Evolutionary conservation across 92 coral and sea anemone species (phyloP).

Genomic region (Metridium senile): DNA sequence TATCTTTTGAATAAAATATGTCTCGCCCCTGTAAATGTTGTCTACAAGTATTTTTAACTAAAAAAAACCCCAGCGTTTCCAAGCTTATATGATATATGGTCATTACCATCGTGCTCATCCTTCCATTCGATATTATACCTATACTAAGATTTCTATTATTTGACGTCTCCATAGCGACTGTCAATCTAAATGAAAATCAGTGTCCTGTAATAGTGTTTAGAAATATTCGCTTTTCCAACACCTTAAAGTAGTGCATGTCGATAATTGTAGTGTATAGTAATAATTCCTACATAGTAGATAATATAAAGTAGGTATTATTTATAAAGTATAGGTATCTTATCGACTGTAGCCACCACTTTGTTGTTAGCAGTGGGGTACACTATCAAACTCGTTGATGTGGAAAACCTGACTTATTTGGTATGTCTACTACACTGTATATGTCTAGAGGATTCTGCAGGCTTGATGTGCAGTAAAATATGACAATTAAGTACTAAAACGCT

Average conservation of each 20-base stretch:
- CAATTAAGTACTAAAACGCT: not conserved
- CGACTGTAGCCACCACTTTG: no score
- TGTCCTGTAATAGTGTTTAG: not conserved
- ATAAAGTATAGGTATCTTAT: no score
- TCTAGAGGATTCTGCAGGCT: not conserved
- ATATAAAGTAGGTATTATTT: no score
- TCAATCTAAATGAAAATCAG: not conserved
- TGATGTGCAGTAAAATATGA: not conserved
- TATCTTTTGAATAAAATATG: no score
- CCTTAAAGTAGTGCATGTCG: no score
- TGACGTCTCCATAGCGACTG: not conserved
- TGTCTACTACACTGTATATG: not conserved
- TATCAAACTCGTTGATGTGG: not conserved
- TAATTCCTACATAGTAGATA: not conserved
- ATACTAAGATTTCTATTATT: no score
- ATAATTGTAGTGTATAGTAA: not conserved
- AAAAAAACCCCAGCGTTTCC: no score
- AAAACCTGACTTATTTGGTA: not conserved
- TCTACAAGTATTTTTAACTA: no score
- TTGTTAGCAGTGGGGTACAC: not conserved
- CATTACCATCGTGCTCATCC: no score
- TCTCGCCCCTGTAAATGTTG: no score
- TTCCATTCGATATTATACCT: no score
- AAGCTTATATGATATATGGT: no score
- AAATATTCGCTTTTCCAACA: conserved; percentile 3